These are phyloP conservation scores for Agonopterix alstromeriana DNA, from an alignment of 2,888 invertebrate genomes.

Conservation along the genomic window DNA sequence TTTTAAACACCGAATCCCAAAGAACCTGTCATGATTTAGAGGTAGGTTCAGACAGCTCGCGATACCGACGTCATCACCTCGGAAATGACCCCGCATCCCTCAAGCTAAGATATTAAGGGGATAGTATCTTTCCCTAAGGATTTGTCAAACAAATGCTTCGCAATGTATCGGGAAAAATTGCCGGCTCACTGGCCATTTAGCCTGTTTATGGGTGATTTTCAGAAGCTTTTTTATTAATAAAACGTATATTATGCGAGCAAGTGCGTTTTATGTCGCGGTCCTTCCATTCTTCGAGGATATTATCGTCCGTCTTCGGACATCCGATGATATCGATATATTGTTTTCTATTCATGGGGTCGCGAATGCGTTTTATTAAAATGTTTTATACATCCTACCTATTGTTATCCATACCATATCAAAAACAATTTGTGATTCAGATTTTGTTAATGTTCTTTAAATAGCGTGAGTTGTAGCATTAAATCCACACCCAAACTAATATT, in stretches of 20 bases:
- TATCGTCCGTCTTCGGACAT: constrained; percentile 73
- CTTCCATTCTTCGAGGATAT: constrained; percentile 58
- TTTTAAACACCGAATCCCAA: constrained; percentile 34
- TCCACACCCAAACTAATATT: too few species aligned
- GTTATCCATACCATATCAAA: too few species aligned
- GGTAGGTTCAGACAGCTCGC: constrained; percentile 42
- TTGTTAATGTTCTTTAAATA: too few species aligned
- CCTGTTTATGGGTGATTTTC: constrained; percentile 73
- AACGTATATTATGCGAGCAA: constrained; percentile 76
- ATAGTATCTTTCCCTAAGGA: constrained; percentile 50
- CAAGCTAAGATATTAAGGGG: constrained; percentile 66
- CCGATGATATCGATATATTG: constrained; percentile 51
- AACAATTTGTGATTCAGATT: not conserved
- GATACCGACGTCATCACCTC: constrained; percentile 72
- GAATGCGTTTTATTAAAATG: constrained; percentile 8
- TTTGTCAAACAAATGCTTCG: constrained; percentile 74
- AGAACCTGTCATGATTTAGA: constrained; percentile 71
- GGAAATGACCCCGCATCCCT: constrained; percentile 71
- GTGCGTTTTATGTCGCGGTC: constrained; percentile 69
- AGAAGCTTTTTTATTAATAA: constrained; percentile 74
- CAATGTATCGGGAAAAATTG: constrained; percentile 72
- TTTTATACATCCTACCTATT: not conserved
- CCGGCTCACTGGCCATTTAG: constrained; percentile 67
- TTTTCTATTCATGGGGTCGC: constrained; percentile 28
- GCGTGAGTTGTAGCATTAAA: too few species aligned